Conservation (phyloP, 2,797 vertebrate genomes). For the Anolis apletophallus region DNA sequence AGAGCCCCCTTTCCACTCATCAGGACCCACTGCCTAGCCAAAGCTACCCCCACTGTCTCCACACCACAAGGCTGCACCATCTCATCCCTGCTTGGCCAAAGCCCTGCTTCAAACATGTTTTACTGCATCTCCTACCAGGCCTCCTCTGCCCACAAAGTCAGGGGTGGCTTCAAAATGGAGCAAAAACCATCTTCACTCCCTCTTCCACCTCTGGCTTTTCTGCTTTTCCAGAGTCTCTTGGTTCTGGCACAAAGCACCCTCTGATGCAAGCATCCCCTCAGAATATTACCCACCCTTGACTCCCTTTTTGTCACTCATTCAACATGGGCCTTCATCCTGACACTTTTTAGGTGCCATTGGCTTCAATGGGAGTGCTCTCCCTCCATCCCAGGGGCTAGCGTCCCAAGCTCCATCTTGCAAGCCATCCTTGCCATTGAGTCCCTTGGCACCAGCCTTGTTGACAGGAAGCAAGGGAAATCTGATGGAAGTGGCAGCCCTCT, state of each 20-base stretch:
- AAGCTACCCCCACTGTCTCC: too few relatives aligned
- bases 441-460: not conserved
- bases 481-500: too few relatives aligned
- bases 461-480: not conserved
- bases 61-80: too few relatives aligned
- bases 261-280: not conserved
- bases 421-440: not conserved
- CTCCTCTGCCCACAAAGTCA: not conserved
- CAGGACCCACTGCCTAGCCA: too few relatives aligned
- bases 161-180: not conserved
- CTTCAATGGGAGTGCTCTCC: not conserved
- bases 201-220: too few relatives aligned
- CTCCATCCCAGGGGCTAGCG: not conserved
- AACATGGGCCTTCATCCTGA: not conserved
- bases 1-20: too few relatives aligned
- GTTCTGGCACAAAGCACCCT: not conserved
- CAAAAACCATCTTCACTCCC: too few relatives aligned
- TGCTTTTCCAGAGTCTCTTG: too few relatives aligned
- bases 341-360: not conserved
- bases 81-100: not conserved
- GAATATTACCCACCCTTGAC: not conserved
- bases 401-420: not conserved
- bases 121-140: not conserved
- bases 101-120: not conserved
- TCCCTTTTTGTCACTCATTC: too few relatives aligned